Evolutionary conservation across 1,140 invertebrate species (phyloP).

Genomic region (Calliopsis andreniformis): DNA sequence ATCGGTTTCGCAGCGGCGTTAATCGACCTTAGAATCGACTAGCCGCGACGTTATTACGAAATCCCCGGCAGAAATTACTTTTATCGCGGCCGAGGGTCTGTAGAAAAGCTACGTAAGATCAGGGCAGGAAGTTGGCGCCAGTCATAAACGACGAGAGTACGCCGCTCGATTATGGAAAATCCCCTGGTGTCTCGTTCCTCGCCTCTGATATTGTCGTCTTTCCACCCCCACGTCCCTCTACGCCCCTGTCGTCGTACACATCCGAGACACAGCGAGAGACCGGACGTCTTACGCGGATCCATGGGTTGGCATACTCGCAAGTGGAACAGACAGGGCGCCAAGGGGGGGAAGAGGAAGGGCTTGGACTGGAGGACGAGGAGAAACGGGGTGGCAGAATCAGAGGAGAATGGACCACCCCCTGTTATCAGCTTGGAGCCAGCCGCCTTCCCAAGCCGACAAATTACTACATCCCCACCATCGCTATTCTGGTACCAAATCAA

Average conservation of each 20-base stretch:
- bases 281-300: conserved; percentile 71
- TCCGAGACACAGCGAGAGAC: conserved; percentile 33
- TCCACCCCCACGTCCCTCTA: background rate
- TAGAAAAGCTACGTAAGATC: conserved; percentile 11
- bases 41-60: conserved; percentile 12
- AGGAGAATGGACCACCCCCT: conserved; percentile 78
- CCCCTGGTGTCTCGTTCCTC: conserved; percentile 45
- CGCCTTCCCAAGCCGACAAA: conserved; percentile 78
- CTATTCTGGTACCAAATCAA: conserved; percentile 69
- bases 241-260: conserved; percentile 2
- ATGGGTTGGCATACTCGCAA: conserved; percentile 58
- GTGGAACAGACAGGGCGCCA: conserved; percentile 57
- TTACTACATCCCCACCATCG: conserved; percentile 76
- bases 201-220: conserved; percentile 14
- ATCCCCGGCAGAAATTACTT: conserved; percentile 20
- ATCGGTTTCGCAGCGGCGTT: background rate
- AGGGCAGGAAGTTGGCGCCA: conserved; percentile 21
- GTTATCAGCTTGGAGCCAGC: conserved; percentile 78
- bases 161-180: conserved; percentile 58
- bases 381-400: conserved; percentile 69
- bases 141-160: conserved; percentile 34
- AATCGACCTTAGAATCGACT: conserved; percentile 1
- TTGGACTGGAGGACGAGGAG: conserved; percentile 64
- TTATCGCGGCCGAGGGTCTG: conserved; percentile 4
- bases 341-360: conserved; percentile 42